These are phyloP conservation scores for Chelmon rostratus DNA, from an alignment of 2,797 vertebrate species.

Conservation along the genomic window DNA sequence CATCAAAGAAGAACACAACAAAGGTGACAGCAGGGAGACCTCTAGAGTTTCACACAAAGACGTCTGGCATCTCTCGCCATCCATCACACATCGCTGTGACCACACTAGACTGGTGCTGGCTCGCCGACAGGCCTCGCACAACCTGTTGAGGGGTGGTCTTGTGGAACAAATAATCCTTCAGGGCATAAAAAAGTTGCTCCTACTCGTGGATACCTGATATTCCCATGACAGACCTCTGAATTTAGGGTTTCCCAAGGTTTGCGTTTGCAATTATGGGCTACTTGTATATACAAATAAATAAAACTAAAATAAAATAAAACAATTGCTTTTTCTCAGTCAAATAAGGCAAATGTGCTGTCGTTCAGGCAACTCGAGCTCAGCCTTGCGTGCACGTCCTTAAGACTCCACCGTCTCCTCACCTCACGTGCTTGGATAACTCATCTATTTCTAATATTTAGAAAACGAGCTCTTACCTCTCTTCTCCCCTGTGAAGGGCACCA, in stretches of 20 bases:
- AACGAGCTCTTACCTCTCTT: slow-evolving; percentile 90
- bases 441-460: neutral
- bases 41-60: slow-evolving; percentile 48
- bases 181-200: neutral
- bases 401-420: neutral
- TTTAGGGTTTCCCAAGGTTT: neutral
- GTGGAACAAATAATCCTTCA: neutral
- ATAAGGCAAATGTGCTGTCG: too few relatives aligned
- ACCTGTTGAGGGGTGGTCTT: neutral
- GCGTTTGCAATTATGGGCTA: too few relatives aligned
- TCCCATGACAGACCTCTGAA: neutral
- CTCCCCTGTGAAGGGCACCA: slow-evolving; percentile 96
- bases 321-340: too few relatives aligned
- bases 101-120: neutral
- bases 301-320: too few relatives aligned
- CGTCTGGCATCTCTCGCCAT: slow-evolving; percentile 41
- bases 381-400: too few relatives aligned
- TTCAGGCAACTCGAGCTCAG: too few relatives aligned
- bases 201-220: neutral
- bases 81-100: slow-evolving; percentile 31
- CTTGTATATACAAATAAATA: too few relatives aligned
- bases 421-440: neutral
- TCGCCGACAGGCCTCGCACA: neutral
- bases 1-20: neutral
- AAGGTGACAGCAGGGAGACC: slow-evolving; percentile 25